Evolutionary conservation across 2,797 vertebrate species (phyloP).

Genomic region (Hydrophis major): DNA sequence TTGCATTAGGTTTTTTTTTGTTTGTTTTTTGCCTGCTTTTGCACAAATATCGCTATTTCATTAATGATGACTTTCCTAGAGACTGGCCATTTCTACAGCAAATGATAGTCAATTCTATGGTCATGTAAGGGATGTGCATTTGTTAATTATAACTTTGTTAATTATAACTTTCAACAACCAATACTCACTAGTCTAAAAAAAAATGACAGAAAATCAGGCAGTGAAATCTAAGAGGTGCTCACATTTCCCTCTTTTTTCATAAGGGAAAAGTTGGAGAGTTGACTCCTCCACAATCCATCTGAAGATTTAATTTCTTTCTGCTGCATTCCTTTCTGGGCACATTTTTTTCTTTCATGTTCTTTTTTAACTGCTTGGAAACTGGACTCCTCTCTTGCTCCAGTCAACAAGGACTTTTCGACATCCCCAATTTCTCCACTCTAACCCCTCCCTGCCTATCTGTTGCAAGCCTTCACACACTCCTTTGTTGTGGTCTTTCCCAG

Average conservation of each 20-base stretch:
- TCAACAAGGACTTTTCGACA: slow-evolving; percentile 18
- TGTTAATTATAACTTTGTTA: too few species aligned
- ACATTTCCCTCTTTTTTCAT: background rate
- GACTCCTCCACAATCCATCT: background rate
- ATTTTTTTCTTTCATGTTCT: slow-evolving; percentile 10
- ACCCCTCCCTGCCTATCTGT: background rate
- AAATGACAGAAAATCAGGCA: background rate
- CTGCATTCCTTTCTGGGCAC: background rate
- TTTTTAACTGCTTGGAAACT: slow-evolving; percentile 33
- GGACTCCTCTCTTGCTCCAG: slow-evolving; percentile 30
- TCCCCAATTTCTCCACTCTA: too few species aligned
- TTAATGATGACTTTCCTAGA: background rate
- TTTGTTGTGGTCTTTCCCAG: slow-evolving; percentile 73
- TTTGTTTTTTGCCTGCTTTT: background rate
- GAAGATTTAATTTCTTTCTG: background rate
- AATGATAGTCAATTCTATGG: background rate
- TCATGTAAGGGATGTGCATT: background rate
- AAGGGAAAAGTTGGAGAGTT: background rate
- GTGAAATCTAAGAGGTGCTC: background rate
- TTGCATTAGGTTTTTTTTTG: background rate
- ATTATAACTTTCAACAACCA: background rate
- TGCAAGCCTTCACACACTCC: slow-evolving; percentile 28
- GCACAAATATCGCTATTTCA: background rate
- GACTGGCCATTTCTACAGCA: background rate
- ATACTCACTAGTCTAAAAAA: background rate